Evolutionary conservation across 2,888 invertebrate species (phyloP).

Genomic region (Hedychridium roseum): DNA sequence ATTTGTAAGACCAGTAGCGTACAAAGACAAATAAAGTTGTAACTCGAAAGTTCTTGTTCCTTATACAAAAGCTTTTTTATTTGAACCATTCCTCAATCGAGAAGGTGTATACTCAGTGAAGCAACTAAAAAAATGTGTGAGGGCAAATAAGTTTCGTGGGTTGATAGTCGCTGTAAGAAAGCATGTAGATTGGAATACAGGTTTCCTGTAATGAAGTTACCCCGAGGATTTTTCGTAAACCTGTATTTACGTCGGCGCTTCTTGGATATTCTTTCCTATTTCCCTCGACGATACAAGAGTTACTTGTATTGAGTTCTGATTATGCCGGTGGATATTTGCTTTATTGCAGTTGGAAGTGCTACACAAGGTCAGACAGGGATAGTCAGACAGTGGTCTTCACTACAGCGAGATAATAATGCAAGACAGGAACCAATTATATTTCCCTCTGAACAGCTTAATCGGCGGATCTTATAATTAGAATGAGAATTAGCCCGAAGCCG

Average conservation of each 20-base stretch:
- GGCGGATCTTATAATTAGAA: not conserved
- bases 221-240: no score
- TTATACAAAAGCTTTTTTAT: constrained; percentile 7
- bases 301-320: not conserved
- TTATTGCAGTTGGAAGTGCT: constrained; percentile 27
- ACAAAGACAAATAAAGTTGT: constrained; percentile 31
- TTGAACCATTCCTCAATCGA: not conserved
- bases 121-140: not conserved
- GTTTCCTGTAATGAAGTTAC: no score
- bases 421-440: constrained; percentile 4
- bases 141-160: not conserved
- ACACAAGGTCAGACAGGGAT: constrained; percentile 15
- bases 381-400: constrained; percentile 7
- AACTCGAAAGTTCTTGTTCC: constrained; percentile 30
- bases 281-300: no score
- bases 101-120: not conserved
- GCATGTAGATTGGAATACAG: no score
- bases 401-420: constrained; percentile 9
- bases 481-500: constrained; percentile 37
- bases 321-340: constrained; percentile 19
- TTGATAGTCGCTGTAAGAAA: no score
- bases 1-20: constrained; percentile 20
- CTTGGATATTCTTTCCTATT: no score
- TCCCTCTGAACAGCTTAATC: not conserved
- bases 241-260: no score